Conservation (phyloP, 2,113 vertebrate genomes). For the Raphicerus campestris region DNA sequence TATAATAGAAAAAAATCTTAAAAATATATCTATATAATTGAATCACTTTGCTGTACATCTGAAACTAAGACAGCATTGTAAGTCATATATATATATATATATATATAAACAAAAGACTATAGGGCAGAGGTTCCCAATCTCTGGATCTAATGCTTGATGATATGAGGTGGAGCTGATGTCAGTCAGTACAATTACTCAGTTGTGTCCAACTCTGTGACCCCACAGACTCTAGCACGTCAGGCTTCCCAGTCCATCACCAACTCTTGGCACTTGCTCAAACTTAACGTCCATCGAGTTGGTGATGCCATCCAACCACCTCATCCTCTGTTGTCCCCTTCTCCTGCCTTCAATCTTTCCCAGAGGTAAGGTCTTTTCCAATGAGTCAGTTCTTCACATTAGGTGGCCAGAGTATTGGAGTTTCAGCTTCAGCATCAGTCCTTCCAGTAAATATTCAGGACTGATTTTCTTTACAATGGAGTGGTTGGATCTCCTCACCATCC, state of each 20-base stretch:
- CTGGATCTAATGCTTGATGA: too few relatives aligned
- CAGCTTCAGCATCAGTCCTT: not conserved
- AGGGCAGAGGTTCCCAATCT: not conserved
- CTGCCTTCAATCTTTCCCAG: not conserved
- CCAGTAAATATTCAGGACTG: not conserved
- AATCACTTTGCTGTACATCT: not conserved
- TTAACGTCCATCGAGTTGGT: not conserved
- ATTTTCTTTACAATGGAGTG: not conserved
- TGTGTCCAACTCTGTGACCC: accelerated
- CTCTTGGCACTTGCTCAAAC: accelerated
- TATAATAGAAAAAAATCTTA: not conserved
- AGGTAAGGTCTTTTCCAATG: not conserved
- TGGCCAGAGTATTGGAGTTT: not conserved
- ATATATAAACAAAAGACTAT: not conserved
- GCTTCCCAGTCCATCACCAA: not conserved
- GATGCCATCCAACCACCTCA: not conserved
- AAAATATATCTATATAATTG: not conserved
- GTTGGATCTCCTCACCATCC: not conserved
- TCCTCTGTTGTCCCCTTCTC: not conserved
- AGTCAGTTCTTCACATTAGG: not conserved
- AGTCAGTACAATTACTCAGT: accelerated
- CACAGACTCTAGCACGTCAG: not conserved
- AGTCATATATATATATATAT: not conserved
- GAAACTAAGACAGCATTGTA: not conserved
- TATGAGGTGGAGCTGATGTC: too few relatives aligned